Base-by-base conservation (phyloP, 2,888 invertebrate species). In the Magallana nippona region DNA sequence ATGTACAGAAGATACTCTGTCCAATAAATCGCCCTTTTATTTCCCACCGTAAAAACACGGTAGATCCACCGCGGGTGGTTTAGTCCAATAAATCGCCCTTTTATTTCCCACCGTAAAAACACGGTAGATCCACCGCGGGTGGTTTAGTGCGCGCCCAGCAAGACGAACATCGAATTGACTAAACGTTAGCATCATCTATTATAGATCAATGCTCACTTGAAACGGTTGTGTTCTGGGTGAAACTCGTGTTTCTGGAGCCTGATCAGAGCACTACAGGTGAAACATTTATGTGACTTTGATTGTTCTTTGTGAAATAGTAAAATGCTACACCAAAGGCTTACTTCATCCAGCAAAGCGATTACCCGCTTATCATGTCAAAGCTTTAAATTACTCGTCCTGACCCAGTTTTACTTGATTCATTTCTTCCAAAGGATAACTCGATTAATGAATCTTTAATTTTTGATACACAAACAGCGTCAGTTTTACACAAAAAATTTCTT, bases 171-270 rank as follows among this genome's bases (percentile, higher is more conserved):
- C 19, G 27, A 71, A 71, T 71, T 71, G 71, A 71, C 71, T 71
- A 71, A 71, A 71, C 27, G 71, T 27, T 71, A 15, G 71, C 27
- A 27, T 71, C 71, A 71, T 71, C 27, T 27, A 71, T 71, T 71
- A 71, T 71, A 71, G 71, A 71, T 71, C 71, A 32, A 71, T 27
- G 71, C 15, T 71, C 71, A 71, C 71, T 27, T 71, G 27, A 71
- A 71, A 71, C 32, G 71, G 71, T 71, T 27, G 27, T 71, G 71
- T 71, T 71, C 71, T 71, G 15, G 15, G 71, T 27, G 15, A 71
- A 27, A 27, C 32, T 27, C 71, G 15, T 27, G 71, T 71, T 71
- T 32, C 27, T 27, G 71, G 11, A 71, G 22, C 32, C 71, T 71
- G 71, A 71, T 71, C 71, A 71, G 71, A 71, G 71, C 71, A 5